Evolutionary conservation across 2,113 vertebrate species (phyloP).

Genomic region (Microcebus ravelobensis): DNA sequence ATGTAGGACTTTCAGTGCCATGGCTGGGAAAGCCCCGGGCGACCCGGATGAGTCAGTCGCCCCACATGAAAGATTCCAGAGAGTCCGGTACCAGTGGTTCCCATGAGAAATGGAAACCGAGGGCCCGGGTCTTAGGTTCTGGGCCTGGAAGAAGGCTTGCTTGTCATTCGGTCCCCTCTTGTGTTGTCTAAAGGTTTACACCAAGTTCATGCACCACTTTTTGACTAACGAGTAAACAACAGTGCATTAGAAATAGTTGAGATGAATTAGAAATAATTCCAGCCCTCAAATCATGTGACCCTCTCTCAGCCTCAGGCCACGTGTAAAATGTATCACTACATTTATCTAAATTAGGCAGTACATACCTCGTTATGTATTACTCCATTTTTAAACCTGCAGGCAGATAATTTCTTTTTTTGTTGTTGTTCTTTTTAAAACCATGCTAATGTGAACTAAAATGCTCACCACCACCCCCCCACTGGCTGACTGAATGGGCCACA

Average conservation of each 20-base stretch:
- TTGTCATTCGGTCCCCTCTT: neutral
- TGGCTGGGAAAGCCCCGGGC: neutral
- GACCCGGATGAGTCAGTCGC: neutral
- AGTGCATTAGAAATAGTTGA: neutral
- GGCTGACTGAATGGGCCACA: too few relatives aligned
- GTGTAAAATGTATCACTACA: neutral
- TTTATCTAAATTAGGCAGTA: neutral
- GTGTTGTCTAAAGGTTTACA: neutral
- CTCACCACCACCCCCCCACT: too few relatives aligned
- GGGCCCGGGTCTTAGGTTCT: neutral
- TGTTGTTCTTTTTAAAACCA: too few relatives aligned
- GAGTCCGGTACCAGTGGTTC: neutral
- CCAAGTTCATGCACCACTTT: neutral
- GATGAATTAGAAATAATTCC: neutral
- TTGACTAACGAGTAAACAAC: neutral
- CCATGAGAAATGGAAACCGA: neutral
- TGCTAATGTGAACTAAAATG: too few relatives aligned
- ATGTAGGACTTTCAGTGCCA: neutral
- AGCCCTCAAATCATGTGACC: neutral
- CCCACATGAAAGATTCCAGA: neutral
- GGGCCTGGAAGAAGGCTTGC: neutral
- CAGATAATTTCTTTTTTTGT: too few relatives aligned
- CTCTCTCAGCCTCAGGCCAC: neutral
- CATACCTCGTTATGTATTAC: neutral
- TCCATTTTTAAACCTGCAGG: neutral